Evolutionary conservation across 2,888 invertebrate species (phyloP), one percentile per base, ranked within the genome.

Genomic region (Auanema sp.): DNA sequence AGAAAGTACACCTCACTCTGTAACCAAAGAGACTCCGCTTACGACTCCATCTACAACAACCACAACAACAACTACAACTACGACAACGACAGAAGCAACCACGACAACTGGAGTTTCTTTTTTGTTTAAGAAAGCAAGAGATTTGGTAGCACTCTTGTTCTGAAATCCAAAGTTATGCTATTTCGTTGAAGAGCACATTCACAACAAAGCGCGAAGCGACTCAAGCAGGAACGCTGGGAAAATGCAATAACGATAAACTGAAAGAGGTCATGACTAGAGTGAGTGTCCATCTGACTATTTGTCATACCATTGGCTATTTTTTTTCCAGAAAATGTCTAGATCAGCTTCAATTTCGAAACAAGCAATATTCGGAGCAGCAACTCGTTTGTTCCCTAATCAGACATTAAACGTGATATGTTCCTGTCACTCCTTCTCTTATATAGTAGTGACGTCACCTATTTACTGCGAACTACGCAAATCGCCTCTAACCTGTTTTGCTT

Each of bases 401-500:
- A 65, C 61, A 51, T 63, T 69, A 1, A 66, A 74, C 53, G 69
- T 74, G n/a, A 68, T 68, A 21, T 70, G 71, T 44, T 65, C 68
- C 6, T 67, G 71, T 51, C 67, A 69, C 23, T 71, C 71, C 14
- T 75, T 75, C 54, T 75, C 75, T 11, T 75, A 75, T 40, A 72
- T 75, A 24, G 75, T 75, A 6, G 75, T 75, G 24, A 72, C 75
- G 8, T 75, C 75, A 44, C 75, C 75, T 3, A 58, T 72, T 33
- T 75, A 70, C 51, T 75, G 75, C 56, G 75, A 75, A 58, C 75
- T 72, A 57, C 54, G 66, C 42, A 75, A 75, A 60, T 43, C 65
- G 12, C 68, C 72, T 10, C 50, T 71, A 1, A 75, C 75, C 2
- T 75, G 75, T 41, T 75, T 75, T 42, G 72, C 66, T 25, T 72